These are phyloP conservation scores for Maniola jurtina DNA, from an alignment of 1,140 invertebrate species.

Conservation along the genomic window DNA sequence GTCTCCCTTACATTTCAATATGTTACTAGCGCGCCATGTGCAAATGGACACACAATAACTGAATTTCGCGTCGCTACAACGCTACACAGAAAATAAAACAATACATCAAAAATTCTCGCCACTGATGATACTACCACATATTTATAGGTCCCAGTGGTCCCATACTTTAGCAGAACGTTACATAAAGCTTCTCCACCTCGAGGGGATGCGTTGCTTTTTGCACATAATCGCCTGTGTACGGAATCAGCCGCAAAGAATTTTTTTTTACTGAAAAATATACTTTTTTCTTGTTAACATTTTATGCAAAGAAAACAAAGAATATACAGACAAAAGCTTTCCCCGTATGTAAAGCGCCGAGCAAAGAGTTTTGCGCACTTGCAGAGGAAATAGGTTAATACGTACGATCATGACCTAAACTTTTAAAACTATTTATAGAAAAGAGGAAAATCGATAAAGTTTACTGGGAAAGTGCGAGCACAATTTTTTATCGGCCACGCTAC, in stretches of 20 bases:
- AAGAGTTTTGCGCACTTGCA: conserved; percentile 2
- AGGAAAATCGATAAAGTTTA: background rate
- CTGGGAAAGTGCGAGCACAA: background rate
- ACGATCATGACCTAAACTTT: conserved; percentile 9
- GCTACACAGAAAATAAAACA: too few relatives aligned
- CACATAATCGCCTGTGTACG: conserved; percentile 16
- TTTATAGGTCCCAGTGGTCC: too few relatives aligned
- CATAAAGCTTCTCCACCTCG: too few relatives aligned
- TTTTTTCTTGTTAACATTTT: conserved; percentile 16
- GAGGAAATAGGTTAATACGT: conserved; percentile 11
- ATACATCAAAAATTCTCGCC: too few relatives aligned
- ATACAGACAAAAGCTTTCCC: conserved; percentile 22
- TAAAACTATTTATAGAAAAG: conserved; percentile 5
- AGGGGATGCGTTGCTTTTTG: background rate
- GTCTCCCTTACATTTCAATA: too few relatives aligned
- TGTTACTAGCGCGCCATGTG: too few relatives aligned
- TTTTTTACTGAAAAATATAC: conserved; percentile 19
- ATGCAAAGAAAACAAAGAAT: conserved; percentile 25
- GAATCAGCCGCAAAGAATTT: conserved; percentile 11
- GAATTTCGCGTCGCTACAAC: too few relatives aligned
- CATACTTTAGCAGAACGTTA: too few relatives aligned
- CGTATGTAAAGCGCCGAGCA: conserved; percentile 11
- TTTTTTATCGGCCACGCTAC: background rate
- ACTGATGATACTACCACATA: too few relatives aligned
- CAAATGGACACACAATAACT: too few relatives aligned